Evolutionary conservation across 2,113 vertebrate species (phyloP), one percentile per base, ranked within the genome.

Genomic region (Pundamilia nyererei): DNA sequence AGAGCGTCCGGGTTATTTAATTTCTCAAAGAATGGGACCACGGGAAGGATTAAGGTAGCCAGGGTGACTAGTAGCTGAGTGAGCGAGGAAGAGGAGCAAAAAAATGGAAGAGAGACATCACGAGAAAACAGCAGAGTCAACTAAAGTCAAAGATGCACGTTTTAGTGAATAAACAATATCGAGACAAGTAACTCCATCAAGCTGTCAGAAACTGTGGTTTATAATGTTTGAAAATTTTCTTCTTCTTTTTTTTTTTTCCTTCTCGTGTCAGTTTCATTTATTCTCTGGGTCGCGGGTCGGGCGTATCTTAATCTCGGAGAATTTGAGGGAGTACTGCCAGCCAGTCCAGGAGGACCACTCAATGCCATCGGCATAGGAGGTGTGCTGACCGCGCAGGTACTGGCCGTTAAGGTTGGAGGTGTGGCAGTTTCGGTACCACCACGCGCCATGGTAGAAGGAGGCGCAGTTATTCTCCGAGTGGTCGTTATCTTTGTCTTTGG

Each of bases 401-500:
- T 99, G 98, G 56, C 98, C 98, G 2, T 99, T 99, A 80, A 99
- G 97, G 97, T 99, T 99, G 95, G 98, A 98, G 3, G 98, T 99
- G 97, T 99, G 98, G 95, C 98, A 99, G 95, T 99, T 99, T 86
- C 98, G 98, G 94, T 99, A 99, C 98, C 98, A 99, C 98, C 98
- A 99, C 85, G 98, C 98, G 0, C 98, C 98, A 0, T 98, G 98
- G 96, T 99, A 99, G 96, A 99, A 99, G 5, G 98, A 96, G 0
- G 98, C 98, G 1, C 98, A 99, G 96, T 99, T 99, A 95, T 99
- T 99, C 96, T 99, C 98, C 0, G 98, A 99, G 94, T 99, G 98
- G 96, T 99, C 98, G 6, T 98, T 97, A 95, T 99, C 98, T 68
- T 95, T 95, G 96, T 99, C 98, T 95, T 99, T 99, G 87, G 98